Conservation (phyloP, 2,113 vertebrate species). For the Sigmodon hispidus region DNA sequence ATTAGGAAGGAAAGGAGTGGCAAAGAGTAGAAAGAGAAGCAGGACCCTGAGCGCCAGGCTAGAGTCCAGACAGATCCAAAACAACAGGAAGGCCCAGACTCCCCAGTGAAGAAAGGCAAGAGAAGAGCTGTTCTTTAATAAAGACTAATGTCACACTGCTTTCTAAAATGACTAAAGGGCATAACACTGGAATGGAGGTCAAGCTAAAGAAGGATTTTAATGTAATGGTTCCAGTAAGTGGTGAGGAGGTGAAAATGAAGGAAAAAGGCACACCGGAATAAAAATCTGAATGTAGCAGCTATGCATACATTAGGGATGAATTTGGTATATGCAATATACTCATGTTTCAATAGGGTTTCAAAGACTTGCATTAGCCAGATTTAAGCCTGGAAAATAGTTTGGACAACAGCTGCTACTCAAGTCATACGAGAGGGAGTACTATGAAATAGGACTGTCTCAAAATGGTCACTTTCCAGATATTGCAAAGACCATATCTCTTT, state of each 20-base stretch:
- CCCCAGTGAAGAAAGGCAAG: not conserved
- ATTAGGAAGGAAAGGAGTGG: not conserved
- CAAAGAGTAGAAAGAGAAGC: not conserved
- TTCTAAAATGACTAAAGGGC: not conserved
- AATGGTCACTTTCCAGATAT: constrained; percentile 9
- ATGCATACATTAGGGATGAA: constrained; percentile 22
- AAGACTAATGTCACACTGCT: constrained; percentile 3
- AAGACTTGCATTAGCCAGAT: constrained; percentile 35
- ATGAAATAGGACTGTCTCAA: constrained; percentile 24
- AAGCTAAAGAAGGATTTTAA: not conserved
- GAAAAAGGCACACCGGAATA: not conserved
- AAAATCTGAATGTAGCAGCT: not conserved
- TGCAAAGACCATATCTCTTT: constrained; percentile 12
- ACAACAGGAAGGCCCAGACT: constrained; percentile 22
- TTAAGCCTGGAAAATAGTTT: constrained; percentile 45
- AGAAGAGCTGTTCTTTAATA: constrained; percentile 42
- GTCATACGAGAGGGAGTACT: not conserved
- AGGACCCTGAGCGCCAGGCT: not conserved
- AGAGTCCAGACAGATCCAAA: constrained; percentile 13
- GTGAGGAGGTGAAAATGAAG: constrained; percentile 9
- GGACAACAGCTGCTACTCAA: constrained; percentile 12
- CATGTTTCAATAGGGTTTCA: not conserved
- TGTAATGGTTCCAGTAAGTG: not conserved
- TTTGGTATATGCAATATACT: not conserved
- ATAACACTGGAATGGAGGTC: not conserved